Percentiles rank a stretch among this genome's conserved stretches.
Evolutionary conservation across 2,888 invertebrate species (phyloP).

Genomic region (Scaptomyza tumidula): DNA sequence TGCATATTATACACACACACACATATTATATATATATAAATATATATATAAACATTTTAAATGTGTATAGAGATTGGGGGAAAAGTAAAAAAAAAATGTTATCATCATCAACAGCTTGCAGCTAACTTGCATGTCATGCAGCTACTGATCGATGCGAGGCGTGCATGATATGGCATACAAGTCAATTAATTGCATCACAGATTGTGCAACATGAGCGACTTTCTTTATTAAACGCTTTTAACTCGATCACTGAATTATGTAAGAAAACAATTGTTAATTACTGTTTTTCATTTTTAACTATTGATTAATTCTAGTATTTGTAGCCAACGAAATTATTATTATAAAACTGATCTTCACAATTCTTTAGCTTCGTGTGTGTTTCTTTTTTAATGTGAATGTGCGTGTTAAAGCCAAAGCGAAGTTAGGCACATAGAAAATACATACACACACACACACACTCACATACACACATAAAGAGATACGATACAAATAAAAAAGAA

Average conservation of each 20-base stretch:
- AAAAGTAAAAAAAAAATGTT: too few species aligned
- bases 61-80: conserved; percentile 38
- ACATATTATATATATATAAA: conserved; percentile 13
- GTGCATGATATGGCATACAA: conserved; percentile 45
- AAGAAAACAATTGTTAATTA: conserved; percentile 8
- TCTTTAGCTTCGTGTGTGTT: conserved; percentile 15
- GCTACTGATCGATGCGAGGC: conserved; percentile 8
- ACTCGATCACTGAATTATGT: conserved; percentile 28
- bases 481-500: conserved; percentile 23
- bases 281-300: background rate
- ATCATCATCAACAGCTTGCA: conserved; percentile 28
- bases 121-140: conserved; percentile 33
- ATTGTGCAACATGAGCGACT: conserved; percentile 20
- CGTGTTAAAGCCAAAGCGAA: background rate
- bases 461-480: conserved; percentile 16
- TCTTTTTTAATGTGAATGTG: conserved; percentile 8
- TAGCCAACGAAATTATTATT: conserved; percentile 39
- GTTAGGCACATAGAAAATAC: background rate
- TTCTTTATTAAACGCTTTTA: conserved; percentile 29
- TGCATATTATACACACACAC: conserved; percentile 3
- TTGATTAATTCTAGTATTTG: conserved; percentile 22
- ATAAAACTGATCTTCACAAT: conserved; percentile 33
- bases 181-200: conserved; percentile 68
- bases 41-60: conserved; percentile 39
- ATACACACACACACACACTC: conserved; percentile 12